Base-by-base conservation (phyloP, 2,113 vertebrate species). In the Holacanthus passer region DNA sequence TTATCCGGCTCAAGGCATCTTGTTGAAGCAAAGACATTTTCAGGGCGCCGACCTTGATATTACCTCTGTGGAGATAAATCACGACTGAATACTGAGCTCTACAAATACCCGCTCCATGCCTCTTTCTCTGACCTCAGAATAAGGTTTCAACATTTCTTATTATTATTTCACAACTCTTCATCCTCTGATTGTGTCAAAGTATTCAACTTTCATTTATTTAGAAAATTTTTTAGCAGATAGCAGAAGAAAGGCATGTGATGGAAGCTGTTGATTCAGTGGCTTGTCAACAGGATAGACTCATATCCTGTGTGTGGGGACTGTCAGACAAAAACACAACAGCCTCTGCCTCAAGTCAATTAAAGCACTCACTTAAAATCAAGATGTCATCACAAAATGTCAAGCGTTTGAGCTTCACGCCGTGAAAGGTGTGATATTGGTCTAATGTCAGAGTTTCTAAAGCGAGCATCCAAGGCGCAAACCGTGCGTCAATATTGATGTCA, bases 51-150 rank as follows among this genome's bases (percentile, higher is more conserved):
- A 86, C 82, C 87, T 81, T 81, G 73, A 91, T 90, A 84, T 88
- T 86, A 87, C 89, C 87, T 93, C 88, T 83, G 78, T 29, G 73
- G 43, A 88, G 85, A 92, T 93, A 91, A 94, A 93, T 93, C 81
- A 91, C 45, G 80, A 50, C 67, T 63, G 56, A 79, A 78, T 80
- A 69, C 71, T 81, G 90, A 79, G 70, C 74, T 88, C 41, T 55
- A 52, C 84, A 77, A 82, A 87, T 24, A 77, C 67, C 71, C 50
- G 20, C 58, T 85, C 29, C 35, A 16, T 53, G 50, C 17, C 16
- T 65, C 19, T 62, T 50, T 83, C 43, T 50, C 17, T 66, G 58
- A 48, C 48, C 59, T 69, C 62, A 48, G 69, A 56, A 41, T 24
- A 83, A 39, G 19, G n/a, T 45, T 71, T 70, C 37, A 48, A 64